Base-by-base conservation (phyloP, 2,888 invertebrate genomes). In the Polyploca ridens region DNA sequence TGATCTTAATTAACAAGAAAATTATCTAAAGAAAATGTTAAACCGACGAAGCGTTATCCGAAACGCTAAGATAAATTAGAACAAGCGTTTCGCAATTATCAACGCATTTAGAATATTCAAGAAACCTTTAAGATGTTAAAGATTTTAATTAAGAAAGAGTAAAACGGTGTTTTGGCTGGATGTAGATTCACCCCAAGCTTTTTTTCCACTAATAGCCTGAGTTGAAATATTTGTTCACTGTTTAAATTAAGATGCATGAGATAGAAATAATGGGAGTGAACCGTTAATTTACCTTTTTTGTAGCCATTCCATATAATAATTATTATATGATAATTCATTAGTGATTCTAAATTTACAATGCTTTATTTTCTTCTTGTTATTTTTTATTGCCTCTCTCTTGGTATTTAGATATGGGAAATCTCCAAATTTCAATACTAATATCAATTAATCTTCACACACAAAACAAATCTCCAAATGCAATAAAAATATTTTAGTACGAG, bases 111-210 rank as follows among this genome's bases (percentile, higher is more conserved):
- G 35, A 69, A 68, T 66, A 64, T 69, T 70, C 14, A 58, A 57
- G 58, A 69, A 70, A 60, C 59, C 35, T 65, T 63, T 58, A 58
- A 65, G 16, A 63, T 62, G 35, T 54, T 63, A 61, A 38, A 66
- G 54, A 69, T 62, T 72, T 69, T 63, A 74, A 69, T 73, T 75
- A 64, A 14, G 44, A 41, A 69, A 66, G 59, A 62, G 58, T 66
- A 41, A 64, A 67, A 63, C 38, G n/a, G 16, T 67, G 46, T 67
- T 66, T 54, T 62, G 33, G 44, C 13, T 38, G 60, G 63, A 63
- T 16, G 49, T 66, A 16, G 57, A 71, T 64, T 68, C 67, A 64
- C 6, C 54, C 19, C 41, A 65, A 70, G 58, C 46, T 57, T 67
- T 72, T 69, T 64, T 66, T 69, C 27, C 19, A 33, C 60, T 63